These are phyloP conservation scores for Leptocoma aspasia DNA, from an alignment of 2,113 vertebrate species.

Conservation along the genomic window DNA sequence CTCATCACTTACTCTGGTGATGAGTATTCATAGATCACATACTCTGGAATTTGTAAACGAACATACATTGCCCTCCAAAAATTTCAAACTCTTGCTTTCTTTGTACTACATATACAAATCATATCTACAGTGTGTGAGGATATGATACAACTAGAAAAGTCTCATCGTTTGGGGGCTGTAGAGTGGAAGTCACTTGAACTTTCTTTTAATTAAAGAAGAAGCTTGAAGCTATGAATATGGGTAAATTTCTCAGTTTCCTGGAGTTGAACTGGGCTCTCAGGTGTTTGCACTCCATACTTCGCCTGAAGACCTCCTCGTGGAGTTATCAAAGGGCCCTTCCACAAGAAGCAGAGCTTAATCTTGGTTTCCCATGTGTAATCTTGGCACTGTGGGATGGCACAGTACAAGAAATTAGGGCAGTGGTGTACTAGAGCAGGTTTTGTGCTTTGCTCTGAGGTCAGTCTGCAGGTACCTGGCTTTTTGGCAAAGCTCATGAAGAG, in stretches of 20 bases:
- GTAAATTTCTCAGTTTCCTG: not conserved
- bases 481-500: not conserved
- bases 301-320: not conserved
- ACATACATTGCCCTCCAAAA: not conserved
- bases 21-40: no score
- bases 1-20: not conserved
- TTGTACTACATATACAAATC: not conserved
- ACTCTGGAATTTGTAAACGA: not conserved
- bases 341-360: not conserved
- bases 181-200: not conserved
- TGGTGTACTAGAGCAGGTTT: not conserved
- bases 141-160: not conserved
- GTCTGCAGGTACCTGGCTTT: not conserved
- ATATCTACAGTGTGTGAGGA: not conserved
- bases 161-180: not conserved
- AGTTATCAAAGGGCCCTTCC: not conserved
- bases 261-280: not conserved
- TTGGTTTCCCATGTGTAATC: not conserved
- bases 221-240: not conserved
- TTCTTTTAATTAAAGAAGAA: not conserved
- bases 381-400: not conserved
- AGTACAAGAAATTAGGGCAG: not conserved
- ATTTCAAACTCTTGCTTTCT: not conserved
- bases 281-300: not conserved
- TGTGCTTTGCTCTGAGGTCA: not conserved